These are phyloP conservation scores for Mesorhabditis belari DNA, from an alignment of 2,888 invertebrate genomes.

Conservation along the genomic window DNA sequence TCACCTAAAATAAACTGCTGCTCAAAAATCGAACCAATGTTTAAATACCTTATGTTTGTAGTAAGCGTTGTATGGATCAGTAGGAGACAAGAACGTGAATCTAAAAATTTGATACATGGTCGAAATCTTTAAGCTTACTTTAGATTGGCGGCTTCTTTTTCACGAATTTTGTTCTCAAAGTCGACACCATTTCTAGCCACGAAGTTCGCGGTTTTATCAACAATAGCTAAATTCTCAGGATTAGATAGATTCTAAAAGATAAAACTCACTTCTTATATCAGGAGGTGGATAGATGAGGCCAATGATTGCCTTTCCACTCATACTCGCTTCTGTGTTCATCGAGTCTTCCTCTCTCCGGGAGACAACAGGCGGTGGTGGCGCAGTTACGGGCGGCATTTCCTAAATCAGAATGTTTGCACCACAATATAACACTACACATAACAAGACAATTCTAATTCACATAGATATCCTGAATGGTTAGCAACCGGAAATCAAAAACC, in stretches of 20 bases:
- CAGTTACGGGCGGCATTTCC: not conserved
- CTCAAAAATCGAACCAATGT: not conserved
- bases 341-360: conserved; percentile 48
- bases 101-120: too few species aligned
- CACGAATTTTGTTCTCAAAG: conserved; percentile 92
- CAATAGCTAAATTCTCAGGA: conserved; percentile 74
- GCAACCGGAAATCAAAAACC: not conserved
- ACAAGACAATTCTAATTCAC: not conserved
- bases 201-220: conserved; percentile 98
- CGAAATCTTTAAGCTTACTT: too few species aligned
- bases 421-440: not conserved
- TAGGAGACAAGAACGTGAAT: conserved; percentile 90
- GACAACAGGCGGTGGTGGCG: conserved; percentile 14
- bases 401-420: not conserved
- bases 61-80: conserved; percentile 97
- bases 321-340: conserved; percentile 49
- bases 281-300: conserved; percentile 99
- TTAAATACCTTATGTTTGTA: conserved; percentile 83
- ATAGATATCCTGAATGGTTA: not conserved
- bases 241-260: too few species aligned
- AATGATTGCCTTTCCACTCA: conserved; percentile 56
- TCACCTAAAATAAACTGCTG: conserved; percentile 15
- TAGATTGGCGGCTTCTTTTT: conserved; percentile 93
- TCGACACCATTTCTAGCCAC: conserved; percentile 97
- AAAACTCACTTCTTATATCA: conserved; percentile 93